phyloP scores from a whole-genome alignment of 2,113 vertebrate species.

The Pelvicachromis taeniatus region DNA sequence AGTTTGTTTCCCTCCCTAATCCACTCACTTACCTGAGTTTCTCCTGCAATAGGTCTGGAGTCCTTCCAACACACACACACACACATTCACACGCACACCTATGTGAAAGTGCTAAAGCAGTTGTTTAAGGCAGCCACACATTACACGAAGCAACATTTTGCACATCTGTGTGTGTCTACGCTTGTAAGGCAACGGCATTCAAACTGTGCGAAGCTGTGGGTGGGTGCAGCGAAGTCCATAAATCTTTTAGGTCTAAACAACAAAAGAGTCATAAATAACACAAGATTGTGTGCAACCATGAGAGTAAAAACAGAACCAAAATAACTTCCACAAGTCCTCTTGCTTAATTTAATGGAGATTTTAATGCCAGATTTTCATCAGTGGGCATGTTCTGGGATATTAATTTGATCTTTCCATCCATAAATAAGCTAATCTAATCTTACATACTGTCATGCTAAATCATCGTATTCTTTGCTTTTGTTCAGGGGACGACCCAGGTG shows the following conservation, averaged over 20 bases:
- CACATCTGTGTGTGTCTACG: slow-evolving; percentile 16
- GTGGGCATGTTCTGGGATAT: neutral
- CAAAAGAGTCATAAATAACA: slow-evolving; percentile 42
- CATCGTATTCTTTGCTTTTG: neutral
- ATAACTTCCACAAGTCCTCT: slow-evolving; percentile 1
- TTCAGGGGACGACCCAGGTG: slow-evolving; percentile 32
- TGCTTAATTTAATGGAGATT: neutral
- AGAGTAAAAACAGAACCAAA: slow-evolving; percentile 26
- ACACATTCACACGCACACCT: neutral
- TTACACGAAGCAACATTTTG: slow-evolving; percentile 13
- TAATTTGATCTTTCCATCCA: neutral
- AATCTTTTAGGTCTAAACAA: slow-evolving; percentile 44
- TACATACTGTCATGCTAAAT: neutral
- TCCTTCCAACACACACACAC: slow-evolving; percentile 29
- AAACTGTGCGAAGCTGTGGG: neutral
- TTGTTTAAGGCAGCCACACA: slow-evolving; percentile 3
- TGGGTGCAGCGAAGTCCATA: slow-evolving; percentile 29
- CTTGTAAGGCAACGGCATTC: neutral
- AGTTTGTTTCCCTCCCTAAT: slow-evolving; percentile 43
- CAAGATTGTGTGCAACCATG: slow-evolving; percentile 1
- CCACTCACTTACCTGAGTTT: slow-evolving; percentile 50
- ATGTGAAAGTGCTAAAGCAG: neutral
- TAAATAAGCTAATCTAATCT: neutral
- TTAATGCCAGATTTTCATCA: neutral
- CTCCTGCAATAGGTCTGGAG: slow-evolving; percentile 28